Evolutionary conservation across 2,797 vertebrate genomes (phyloP).

Genomic region (Notamacropus eugenii): DNA sequence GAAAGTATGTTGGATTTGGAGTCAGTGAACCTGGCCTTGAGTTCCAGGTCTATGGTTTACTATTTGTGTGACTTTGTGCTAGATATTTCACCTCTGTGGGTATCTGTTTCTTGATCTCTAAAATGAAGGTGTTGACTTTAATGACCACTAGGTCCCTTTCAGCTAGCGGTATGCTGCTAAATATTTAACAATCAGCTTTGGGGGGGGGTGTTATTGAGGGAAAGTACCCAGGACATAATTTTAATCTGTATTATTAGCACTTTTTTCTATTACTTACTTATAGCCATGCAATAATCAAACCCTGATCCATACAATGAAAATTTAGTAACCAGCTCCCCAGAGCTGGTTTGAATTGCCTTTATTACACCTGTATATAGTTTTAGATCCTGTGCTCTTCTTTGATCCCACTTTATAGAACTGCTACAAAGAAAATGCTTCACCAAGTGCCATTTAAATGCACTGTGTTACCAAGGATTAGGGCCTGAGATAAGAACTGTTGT

Average conservation of each 20-base stretch:
- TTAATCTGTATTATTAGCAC: not conserved
- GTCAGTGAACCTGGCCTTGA: not conserved
- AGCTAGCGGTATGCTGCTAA: not conserved
- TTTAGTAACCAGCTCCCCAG: not conserved
- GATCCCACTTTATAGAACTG: not conserved
- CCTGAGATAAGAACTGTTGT: not conserved
- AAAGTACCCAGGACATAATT: not conserved
- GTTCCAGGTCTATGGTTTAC: not conserved
- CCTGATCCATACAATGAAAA: not conserved
- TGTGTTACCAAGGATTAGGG: not conserved
- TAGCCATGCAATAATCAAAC: not conserved
- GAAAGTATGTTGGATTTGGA: not conserved
- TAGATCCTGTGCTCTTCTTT: not conserved
- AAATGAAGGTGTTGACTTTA: not conserved
- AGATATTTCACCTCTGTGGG: not conserved
- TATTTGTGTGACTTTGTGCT: not conserved
- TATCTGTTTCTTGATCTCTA: not conserved
- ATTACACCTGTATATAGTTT: not conserved
- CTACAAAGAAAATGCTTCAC: not conserved
- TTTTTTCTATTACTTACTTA: not conserved
- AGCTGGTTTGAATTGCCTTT: not conserved
- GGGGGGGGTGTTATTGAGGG: fast-evolving
- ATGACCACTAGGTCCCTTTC: not conserved
- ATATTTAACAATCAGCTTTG: not conserved
- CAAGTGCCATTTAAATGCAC: not conserved